phyloP scores from a whole-genome alignment of 2,113 vertebrate genomes.

The Brachypteracias leptosomus region DNA sequence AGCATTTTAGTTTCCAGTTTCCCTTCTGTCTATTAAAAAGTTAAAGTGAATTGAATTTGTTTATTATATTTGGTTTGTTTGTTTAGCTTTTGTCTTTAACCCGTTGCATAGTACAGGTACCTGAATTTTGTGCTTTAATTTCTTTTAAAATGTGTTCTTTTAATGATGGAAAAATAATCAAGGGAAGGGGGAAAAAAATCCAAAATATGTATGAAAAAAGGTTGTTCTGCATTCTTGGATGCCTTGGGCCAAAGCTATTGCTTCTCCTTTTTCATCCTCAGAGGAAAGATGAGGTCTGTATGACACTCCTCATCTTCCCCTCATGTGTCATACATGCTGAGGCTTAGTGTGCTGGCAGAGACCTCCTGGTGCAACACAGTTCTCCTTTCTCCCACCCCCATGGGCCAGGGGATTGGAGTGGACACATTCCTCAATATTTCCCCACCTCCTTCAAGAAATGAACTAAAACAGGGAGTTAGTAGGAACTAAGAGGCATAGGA shows the following conservation, averaged over 20 bases:
- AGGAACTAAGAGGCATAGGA: background rate
- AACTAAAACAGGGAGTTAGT: background rate
- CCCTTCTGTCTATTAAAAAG: background rate
- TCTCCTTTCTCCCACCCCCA: background rate
- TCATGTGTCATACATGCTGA: background rate
- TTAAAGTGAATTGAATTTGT: background rate
- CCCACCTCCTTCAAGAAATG: background rate
- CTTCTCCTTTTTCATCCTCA: background rate
- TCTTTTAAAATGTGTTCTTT: background rate
- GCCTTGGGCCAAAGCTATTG: background rate
- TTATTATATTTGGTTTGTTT: background rate
- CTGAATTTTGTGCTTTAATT: background rate
- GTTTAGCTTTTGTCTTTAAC: background rate
- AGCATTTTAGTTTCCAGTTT: background rate
- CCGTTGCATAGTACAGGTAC: background rate
- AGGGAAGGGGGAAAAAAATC: background rate
- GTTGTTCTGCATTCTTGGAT: background rate
- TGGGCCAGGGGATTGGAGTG: no score
- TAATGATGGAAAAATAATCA: background rate
- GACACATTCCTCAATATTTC: background rate
- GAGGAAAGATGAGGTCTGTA: background rate
- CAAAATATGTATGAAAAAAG: background rate
- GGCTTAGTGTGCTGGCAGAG: background rate
- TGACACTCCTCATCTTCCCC: background rate
- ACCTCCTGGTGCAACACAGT: background rate